Conservation (phyloP, 2,113 vertebrate species). For the Eublepharis macularius region DNA sequence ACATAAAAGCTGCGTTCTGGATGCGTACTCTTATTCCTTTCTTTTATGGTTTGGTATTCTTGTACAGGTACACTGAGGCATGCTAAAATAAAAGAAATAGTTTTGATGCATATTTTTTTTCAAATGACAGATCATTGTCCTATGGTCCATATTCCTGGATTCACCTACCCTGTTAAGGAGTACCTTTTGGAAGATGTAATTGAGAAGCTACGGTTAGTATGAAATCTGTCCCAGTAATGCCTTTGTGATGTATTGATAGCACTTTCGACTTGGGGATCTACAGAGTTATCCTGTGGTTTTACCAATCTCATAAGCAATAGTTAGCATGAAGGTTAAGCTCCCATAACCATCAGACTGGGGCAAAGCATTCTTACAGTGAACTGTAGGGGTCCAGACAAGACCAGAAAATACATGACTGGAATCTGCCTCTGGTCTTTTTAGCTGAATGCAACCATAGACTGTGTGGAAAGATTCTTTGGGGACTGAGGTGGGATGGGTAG, state of each 20-base stretch:
- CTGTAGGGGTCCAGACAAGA: no score
- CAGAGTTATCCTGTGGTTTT: no score
- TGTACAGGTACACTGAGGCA: neutral
- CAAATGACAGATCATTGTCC: conserved; percentile 83
- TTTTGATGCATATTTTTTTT: neutral
- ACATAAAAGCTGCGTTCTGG: neutral
- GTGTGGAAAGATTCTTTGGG: no score
- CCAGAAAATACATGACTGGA: no score
- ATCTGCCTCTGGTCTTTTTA: no score
- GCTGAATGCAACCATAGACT: no score
- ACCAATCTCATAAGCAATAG: no score
- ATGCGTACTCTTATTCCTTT: neutral
- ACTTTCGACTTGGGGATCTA: neutral
- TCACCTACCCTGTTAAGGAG: conserved; percentile 93
- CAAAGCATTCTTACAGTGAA: no score
- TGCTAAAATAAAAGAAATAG: fast-evolving
- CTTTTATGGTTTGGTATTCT: fast-evolving
- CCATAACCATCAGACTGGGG: no score
- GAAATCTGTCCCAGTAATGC: neutral
- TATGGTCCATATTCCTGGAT: conserved; percentile 95
- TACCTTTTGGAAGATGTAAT: conserved; percentile 93
- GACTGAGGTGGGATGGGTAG: no score
- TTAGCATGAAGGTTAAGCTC: no score
- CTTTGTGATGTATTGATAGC: neutral
- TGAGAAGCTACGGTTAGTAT: conserved; percentile 86